phyloP scores from a whole-genome alignment of 2,797 vertebrate genomes.

The Catamblyrhynchus diadema region DNA sequence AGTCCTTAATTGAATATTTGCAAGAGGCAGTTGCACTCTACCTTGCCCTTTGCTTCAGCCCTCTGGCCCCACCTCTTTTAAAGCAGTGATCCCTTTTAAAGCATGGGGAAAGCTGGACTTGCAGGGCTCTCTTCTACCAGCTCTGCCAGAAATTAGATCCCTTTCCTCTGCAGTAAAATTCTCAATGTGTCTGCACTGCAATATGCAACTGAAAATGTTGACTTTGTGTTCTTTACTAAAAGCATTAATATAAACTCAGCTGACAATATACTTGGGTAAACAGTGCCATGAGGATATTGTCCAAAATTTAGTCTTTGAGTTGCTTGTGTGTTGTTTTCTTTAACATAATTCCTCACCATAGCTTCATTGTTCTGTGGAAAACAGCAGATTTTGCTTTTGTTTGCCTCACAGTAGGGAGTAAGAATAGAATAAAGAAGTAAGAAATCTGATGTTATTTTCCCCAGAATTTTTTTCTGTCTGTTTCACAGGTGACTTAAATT shows the following conservation, averaged over 20 bases:
- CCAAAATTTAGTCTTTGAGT: neutral
- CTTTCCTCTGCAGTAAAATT: neutral
- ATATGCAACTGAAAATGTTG: neutral
- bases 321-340: neutral
- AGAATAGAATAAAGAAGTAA: neutral
- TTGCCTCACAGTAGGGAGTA: neutral
- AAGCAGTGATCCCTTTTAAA: neutral
- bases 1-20: neutral
- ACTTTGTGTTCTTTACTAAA: neutral
- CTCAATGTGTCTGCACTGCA: neutral
- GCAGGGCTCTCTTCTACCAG: neutral
- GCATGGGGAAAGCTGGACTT: neutral
- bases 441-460: neutral
- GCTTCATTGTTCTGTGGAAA: neutral
- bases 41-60: neutral
- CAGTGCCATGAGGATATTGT: neutral
- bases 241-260: neutral
- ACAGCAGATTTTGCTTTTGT: neutral
- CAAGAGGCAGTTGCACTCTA: neutral
- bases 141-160: neutral
- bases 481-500: neutral
- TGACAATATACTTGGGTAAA: neutral
- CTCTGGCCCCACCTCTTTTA: neutral
- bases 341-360: neutral
- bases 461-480: neutral